Base-by-base conservation (phyloP, 2,113 vertebrate species). In the Neolamprologus caudopunctatus region DNA sequence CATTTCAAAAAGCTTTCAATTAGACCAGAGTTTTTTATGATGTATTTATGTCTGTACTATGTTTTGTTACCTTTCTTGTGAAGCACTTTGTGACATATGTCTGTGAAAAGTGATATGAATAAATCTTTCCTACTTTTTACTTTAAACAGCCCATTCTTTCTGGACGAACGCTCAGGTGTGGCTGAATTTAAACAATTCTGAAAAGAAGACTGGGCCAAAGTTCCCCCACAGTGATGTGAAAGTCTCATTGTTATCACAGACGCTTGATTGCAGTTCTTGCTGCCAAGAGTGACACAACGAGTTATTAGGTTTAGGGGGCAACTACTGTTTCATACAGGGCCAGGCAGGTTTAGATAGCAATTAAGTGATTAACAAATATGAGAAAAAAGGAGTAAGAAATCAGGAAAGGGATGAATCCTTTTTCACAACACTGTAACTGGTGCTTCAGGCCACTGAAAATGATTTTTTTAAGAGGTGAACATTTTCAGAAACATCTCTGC, bases 181-280 rank as follows among this genome's bases (percentile, higher is more conserved):
- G 21, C 37, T 73, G 37, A 73, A 26, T 45, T 73, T 9, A 42
- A 45, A 45, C 21, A 73, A 73, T 26, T 73, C 66, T 45, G 66
- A 0, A 73, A 26, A 26, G 37, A 37, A 26, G 13, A 24, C n/a
- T 45, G 37, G 8, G 68, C 13, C 68, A 10, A 73, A 73, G 40
- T 73, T 45, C 68, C 13, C 2, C 37, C 66, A 45, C 21, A 26
- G 21, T 45, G 8, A 26, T 2, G 8, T 73, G 8, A 73, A 45
- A 45, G 37, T 16, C 3, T 73, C 2, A 45, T 26, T 45, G 28
- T 24, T 68, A 68, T 68, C 63, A 71, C 37, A 71, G 0, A 71
- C 0, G 0, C 37, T 24, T 71, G 66, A 71, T 0, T 24, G 63
- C 8, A 24, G 66, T 68, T 71, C 3, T 16, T 24, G 0, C 3